phyloP scores from a whole-genome alignment of 2,888 invertebrate genomes.

The Pomacea canaliculata region DNA sequence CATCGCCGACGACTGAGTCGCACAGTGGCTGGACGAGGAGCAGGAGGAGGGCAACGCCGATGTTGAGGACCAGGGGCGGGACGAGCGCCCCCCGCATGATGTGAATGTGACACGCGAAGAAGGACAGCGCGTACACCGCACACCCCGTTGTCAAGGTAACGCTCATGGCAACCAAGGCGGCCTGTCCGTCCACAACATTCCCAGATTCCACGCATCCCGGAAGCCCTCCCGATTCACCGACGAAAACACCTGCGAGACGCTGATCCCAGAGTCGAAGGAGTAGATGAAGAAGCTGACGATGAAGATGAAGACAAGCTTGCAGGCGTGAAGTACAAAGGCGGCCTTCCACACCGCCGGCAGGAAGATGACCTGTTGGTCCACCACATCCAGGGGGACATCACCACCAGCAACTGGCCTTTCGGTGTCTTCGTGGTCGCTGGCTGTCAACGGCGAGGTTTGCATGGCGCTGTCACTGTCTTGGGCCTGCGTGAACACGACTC shows the following conservation, averaged over 20 bases:
- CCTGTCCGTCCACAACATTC: not conserved
- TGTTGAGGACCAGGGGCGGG: conserved; percentile 35
- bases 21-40: conserved; percentile 32
- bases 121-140: conserved; percentile 35
- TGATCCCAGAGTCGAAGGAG: conserved; percentile 35
- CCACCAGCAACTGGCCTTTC: no score
- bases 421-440: no score
- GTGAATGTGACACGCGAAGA: conserved; percentile 53
- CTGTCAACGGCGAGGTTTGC: no score
- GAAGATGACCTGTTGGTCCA: no score
- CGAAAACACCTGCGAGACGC: conserved; percentile 16
- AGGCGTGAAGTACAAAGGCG: conserved; percentile 31
- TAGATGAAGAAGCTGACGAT: conserved; percentile 39
- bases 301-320: conserved; percentile 33
- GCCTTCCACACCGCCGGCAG: conserved; percentile 33
- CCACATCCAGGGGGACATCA: no score
- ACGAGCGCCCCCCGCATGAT: conserved; percentile 53
- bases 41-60: conserved; percentile 40
- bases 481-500: no score
- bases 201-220: conserved; percentile 29
- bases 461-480: no score
- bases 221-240: conserved; percentile 23
- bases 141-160: conserved; percentile 18
- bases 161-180: conserved; percentile 23
- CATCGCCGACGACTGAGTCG: not conserved